Percentiles rank a stretch among this genome's conserved stretches.
phyloP scores from a whole-genome alignment of 2,888 invertebrate genomes.

The Tachina lurida region DNA sequence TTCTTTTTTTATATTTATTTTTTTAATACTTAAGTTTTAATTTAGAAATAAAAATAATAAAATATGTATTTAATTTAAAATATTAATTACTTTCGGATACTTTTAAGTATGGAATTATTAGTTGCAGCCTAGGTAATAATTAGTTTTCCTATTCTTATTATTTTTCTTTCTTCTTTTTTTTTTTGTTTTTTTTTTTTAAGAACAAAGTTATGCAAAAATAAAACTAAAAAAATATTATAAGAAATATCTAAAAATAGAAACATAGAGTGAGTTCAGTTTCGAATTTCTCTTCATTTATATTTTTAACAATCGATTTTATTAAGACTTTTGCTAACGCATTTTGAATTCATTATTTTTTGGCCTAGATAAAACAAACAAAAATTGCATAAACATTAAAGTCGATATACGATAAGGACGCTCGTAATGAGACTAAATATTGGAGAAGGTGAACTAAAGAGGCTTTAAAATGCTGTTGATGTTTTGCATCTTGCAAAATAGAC shows the following conservation, averaged over 20 bases:
- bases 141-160: constrained; percentile 33
- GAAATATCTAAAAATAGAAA: not conserved
- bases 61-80: constrained; percentile 35
- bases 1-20: constrained; percentile 42
- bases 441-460: constrained; percentile 16
- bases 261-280: no score
- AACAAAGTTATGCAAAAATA: constrained; percentile 9
- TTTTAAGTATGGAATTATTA: constrained; percentile 70
- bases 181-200: not conserved
- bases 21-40: constrained; percentile 62
- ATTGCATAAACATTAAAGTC: not conserved
- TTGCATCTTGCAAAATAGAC: not conserved
- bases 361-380: not conserved
- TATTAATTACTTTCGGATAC: constrained; percentile 54
- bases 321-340: not conserved
- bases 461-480: not conserved
- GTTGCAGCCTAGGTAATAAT: constrained; percentile 64
- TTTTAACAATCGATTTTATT: no score
- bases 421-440: not conserved
- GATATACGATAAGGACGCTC: not conserved
- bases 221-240: not conserved
- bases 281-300: no score
- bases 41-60: constrained; percentile 48
- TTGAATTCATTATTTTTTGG: not conserved
- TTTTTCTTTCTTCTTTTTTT: not conserved